Base-by-base conservation (phyloP, 2,113 vertebrate genomes). In the Gopherus evgoodei region DNA sequence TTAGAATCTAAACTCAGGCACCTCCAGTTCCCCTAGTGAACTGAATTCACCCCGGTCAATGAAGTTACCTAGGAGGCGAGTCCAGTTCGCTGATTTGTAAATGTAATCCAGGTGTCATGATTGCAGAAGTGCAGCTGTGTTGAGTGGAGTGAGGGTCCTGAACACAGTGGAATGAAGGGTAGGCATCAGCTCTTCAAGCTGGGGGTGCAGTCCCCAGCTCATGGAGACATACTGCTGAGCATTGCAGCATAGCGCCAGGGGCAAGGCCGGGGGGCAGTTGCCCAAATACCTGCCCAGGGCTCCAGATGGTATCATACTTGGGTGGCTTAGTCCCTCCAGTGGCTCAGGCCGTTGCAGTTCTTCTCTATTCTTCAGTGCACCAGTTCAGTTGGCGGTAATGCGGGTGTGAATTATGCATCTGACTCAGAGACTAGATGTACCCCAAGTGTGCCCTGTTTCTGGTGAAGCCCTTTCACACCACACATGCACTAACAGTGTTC, bases 21-120 rank as follows among this genome's bases (percentile, higher is more conserved):
- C 12, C 44, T 54, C 78, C n/a, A 76, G 42, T 44, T 50, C 29
- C 38, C 8, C 38, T 31, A 27, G 75, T 80, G 72, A 80, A 38
- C 3, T 54, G 75, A 52, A 54, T 62, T 4, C 8, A 12, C 53
- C 31, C 69, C 27, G 21, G 17, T 10, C 65, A 69, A 17, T 21
- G 62, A 19, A 8, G 31, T 47, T 83, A 86, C 2, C 12, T 11
- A n/a, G 86, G 57, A 16, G 79, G 69, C 25, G 25, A 59, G 56
- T 59, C n/a, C 35, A 47, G 21, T 38, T 49, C 9, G 16, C 25
- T 89, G 6, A 10, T 83, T 59, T 62, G 21, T 59, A 75, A 62
- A 44, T 35, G 24, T 31, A 86, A 49, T 49, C 86, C 8, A 31
- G 16, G 9, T 83, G 50, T 80, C 38, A 29, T 0, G 0, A 24